Base-by-base conservation (phyloP, 2,113 vertebrate genomes). In the Crypturellus undulatus region DNA sequence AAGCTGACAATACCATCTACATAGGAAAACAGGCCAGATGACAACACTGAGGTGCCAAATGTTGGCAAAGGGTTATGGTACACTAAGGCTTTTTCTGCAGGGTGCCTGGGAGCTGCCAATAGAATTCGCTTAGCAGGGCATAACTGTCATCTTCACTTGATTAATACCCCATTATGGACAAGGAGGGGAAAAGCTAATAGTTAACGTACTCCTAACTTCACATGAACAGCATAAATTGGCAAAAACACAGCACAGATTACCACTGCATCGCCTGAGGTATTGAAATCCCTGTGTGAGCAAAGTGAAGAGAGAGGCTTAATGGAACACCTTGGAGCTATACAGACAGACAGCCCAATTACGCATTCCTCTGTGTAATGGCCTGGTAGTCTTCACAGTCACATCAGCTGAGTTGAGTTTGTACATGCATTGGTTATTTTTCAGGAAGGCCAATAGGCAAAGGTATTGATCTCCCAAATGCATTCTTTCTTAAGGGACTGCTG, bases 1-100 rank as follows among this genome's bases (percentile, higher is more conserved):
- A 93, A 82, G 40, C 65, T 94, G 76, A 95, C 91, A 88, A 91
- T 77, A 77, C 28, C 43, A 75, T 56, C 79, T 91, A 88, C 65
- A 82, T 59, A 81, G 80, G 78, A 92, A 91, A 95, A 84, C 54
- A 92, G 87, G 13, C 25, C 84, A 89, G 65, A n/a, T 52, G 91
- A 91, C 81, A 91, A 47, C 32, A 90, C 40, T 12, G 3, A 91
- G 36, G 79, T 95, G 63, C 52, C 79, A 95, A 95, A 90, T 54
- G 12, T 47, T 72, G 69, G 65, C 79, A 88, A 93, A 92, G 56
- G 36, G 73, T 94, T 94, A 17, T 83, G 56, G 25, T 80, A 38
- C 6, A 5, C 95, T 91, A 91, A 64, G 49, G 47, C 15, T 86
- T 86, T 89, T 65, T 81, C 62, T 85, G 9, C 62, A 84, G 36